These are phyloP conservation scores for Phymastichus coffea DNA, from an alignment of 1,140 invertebrate species.

Conservation along the genomic window DNA sequence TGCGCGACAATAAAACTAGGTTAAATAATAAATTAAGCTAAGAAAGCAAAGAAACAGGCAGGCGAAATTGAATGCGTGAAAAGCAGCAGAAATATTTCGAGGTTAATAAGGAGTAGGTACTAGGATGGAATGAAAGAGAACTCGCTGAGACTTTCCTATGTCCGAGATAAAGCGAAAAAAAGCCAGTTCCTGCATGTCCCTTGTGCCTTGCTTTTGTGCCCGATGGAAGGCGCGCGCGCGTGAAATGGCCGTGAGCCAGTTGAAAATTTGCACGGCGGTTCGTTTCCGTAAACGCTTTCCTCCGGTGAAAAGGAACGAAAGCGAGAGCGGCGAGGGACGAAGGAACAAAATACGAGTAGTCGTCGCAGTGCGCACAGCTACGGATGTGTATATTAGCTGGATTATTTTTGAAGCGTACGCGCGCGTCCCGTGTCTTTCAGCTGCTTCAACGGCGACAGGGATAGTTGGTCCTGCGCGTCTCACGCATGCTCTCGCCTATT, in stretches of 20 bases:
- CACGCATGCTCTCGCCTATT: too few species aligned
- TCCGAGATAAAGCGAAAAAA: not conserved
- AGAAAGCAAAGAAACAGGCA: too few species aligned
- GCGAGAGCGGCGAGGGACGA: not conserved
- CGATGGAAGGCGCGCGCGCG: not conserved
- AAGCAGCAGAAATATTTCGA: too few species aligned
- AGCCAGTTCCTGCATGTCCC: too few species aligned
- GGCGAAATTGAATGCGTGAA: too few species aligned
- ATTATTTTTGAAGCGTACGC: slow-evolving; percentile 1
- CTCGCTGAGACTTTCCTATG: too few species aligned
- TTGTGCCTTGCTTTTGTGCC: too few species aligned
- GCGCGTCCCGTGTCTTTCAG: not conserved
- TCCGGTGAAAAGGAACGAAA: not conserved
- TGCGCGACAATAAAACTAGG: too few species aligned
- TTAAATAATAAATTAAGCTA: too few species aligned
- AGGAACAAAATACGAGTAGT: slow-evolving; percentile 2
- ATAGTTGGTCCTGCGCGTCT: too few species aligned
- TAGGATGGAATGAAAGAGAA: too few species aligned
- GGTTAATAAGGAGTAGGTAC: too few species aligned
- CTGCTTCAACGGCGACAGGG: slow-evolving; percentile 8
- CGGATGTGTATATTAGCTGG: not conserved
- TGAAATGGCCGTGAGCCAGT: slow-evolving; percentile 14
- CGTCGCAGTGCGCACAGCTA: slow-evolving; percentile 11
- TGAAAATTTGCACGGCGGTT: slow-evolving; percentile 4
- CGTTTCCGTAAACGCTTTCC: slow-evolving; percentile 6